Evolutionary conservation across 2,888 invertebrate genomes (phyloP).

Genomic region (Ormyrus labotus): DNA sequence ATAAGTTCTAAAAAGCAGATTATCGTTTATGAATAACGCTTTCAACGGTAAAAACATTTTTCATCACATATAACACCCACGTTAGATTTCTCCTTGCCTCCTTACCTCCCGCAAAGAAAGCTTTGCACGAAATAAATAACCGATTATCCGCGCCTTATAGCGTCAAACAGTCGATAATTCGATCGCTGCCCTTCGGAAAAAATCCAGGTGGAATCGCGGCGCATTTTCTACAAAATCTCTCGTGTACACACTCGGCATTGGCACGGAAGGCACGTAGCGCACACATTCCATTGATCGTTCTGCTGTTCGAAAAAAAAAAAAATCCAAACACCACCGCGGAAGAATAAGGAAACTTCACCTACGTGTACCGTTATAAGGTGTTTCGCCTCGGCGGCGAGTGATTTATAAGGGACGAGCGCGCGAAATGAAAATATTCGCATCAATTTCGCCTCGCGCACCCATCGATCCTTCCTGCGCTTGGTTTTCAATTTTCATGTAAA

Average conservation of each 20-base stretch:
- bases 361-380: conserved; percentile 22
- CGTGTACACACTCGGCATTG: background rate
- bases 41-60: too few relatives aligned
- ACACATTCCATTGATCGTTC: conserved; percentile 15
- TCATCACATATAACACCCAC: too few relatives aligned
- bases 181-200: background rate
- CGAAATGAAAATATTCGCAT: conserved; percentile 51
- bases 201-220: background rate
- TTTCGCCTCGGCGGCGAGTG: conserved; percentile 27
- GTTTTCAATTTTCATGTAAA: conserved; percentile 55
- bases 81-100: too few relatives aligned
- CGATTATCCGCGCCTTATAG: too few relatives aligned
- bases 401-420: conserved; percentile 37
- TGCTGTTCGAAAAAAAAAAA: background rate
- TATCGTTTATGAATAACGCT: too few relatives aligned
- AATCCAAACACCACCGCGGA: background rate
- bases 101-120: too few relatives aligned
- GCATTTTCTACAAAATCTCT: background rate
- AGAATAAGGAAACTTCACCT: background rate
- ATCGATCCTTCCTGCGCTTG: conserved; percentile 13
- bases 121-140: too few relatives aligned
- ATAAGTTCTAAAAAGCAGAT: too few relatives aligned
- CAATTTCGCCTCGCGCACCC: conserved; percentile 39
- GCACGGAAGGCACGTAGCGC: conserved; percentile 14
- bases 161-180: background rate